Evolutionary conservation across 2,797 vertebrate genomes (phyloP).

Genomic region (Astyanax mexicanus): DNA sequence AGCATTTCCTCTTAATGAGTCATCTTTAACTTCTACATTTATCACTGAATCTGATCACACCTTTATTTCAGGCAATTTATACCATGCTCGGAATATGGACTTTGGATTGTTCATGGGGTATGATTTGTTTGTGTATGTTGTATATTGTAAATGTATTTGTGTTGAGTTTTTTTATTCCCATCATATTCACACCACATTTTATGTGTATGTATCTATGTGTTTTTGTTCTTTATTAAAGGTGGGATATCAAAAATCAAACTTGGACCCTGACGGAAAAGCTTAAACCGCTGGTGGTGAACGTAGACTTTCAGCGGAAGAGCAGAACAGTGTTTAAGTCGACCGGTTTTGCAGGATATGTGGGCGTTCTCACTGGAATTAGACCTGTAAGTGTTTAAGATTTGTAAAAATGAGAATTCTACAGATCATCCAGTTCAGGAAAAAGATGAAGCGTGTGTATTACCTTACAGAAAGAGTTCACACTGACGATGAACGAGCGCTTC

Average conservation of each 20-base stretch:
- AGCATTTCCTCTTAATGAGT: neutral
- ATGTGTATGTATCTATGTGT: neutral
- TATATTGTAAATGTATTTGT: neutral
- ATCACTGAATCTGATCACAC: conserved; percentile 12
- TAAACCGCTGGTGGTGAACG: conserved; percentile 88
- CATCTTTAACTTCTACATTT: neutral
- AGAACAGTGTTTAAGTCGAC: conserved; percentile 91
- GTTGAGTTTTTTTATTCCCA: neutral
- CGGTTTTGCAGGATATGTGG: conserved; percentile 95
- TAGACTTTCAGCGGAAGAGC: conserved; percentile 90
- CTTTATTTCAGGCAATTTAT: conserved; percentile 82
- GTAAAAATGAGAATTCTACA: neutral
- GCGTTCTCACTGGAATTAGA: conserved; percentile 93
- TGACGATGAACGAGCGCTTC: conserved; percentile 98
- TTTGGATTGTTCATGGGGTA: conserved; percentile 97
- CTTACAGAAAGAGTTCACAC: conserved; percentile 85
- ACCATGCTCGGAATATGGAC: conserved; percentile 94
- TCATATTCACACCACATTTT: neutral
- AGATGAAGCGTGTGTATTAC: conserved; percentile 5
- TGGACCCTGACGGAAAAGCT: conserved; percentile 89
- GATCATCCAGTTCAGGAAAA: neutral
- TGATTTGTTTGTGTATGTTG: conserved; percentile 46
- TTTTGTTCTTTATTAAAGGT: conserved; percentile 73
- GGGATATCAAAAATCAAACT: conserved; percentile 91
- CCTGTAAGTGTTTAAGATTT: conserved; percentile 81